These are phyloP conservation scores for Xerus rutilus DNA, from an alignment of 2,797 vertebrate species.

Conservation along the genomic window DNA sequence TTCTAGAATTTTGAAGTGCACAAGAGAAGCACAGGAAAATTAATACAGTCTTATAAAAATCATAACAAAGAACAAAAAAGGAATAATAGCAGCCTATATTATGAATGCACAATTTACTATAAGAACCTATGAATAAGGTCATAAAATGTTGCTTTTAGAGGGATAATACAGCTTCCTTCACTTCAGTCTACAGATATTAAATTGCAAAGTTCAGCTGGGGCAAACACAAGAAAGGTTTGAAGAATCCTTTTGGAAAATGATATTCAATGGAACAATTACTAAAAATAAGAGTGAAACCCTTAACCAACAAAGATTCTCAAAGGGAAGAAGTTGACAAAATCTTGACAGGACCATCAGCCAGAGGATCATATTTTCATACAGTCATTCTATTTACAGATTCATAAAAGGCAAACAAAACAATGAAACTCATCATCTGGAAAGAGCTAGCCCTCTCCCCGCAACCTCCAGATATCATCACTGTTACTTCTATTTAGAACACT, in stretches of 20 bases:
- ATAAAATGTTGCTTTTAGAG: not conserved
- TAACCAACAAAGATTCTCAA: not conserved
- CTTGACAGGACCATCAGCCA: not conserved
- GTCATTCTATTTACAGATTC: not conserved
- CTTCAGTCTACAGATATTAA: not conserved
- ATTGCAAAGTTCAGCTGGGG: not conserved
- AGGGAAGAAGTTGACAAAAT: not conserved
- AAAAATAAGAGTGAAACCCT: not conserved
- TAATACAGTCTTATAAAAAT: not conserved
- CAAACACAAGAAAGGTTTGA: not conserved
- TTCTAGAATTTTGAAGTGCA: not conserved
- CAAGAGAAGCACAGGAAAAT: slow-evolving; percentile 30
- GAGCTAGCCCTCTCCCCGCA: not conserved
- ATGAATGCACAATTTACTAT: not conserved
- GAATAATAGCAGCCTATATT: not conserved
- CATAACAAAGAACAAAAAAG: slow-evolving; percentile 27
- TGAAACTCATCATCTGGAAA: not conserved
- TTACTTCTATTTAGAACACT: not conserved
- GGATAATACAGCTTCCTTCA: not conserved
- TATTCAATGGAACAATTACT: not conserved
- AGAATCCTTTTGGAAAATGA: not conserved
- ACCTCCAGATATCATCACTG: not conserved
- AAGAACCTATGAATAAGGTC: not conserved
- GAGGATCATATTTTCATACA: not conserved
- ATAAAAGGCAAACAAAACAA: not conserved